A percentile compares a stretch with the other conserved stretches of the same genome.
phyloP scores from a whole-genome alignment of 2,888 invertebrate species.

The Eilema caniola region DNA sequence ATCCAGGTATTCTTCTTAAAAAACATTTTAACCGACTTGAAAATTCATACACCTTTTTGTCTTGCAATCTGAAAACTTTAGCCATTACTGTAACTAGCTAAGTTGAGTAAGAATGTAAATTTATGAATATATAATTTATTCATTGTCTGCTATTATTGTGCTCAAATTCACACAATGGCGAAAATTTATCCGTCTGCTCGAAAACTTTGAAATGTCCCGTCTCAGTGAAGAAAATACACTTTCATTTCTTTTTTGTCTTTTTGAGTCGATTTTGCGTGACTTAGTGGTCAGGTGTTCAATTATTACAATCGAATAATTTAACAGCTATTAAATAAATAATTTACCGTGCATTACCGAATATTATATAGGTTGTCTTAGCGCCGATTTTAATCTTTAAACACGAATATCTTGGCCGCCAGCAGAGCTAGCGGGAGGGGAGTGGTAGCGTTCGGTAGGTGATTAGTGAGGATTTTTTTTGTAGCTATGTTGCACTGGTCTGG shows the following conservation, averaged over 20 bases:
- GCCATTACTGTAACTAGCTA: conserved; percentile 59
- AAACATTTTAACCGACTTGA: neutral
- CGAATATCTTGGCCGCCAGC: too few species aligned
- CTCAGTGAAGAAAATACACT: conserved; percentile 56
- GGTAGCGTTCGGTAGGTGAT: too few species aligned
- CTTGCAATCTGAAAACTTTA: conserved; percentile 38
- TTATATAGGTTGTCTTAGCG: too few species aligned
- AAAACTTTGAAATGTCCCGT: conserved; percentile 59
- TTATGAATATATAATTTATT: conserved; percentile 72
- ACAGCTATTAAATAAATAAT: conserved; percentile 10
- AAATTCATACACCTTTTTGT: conserved; percentile 13
- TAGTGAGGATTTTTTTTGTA: too few species aligned
- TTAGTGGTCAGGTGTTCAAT: conserved; percentile 29
- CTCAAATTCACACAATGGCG: conserved; percentile 71
- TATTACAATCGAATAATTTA: conserved; percentile 18
- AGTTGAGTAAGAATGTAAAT: conserved; percentile 64
- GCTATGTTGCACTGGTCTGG: too few species aligned
- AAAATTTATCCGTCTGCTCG: conserved; percentile 69
- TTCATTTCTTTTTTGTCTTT: conserved; percentile 42
- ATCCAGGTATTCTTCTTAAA: neutral
- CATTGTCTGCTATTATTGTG: conserved; percentile 68
- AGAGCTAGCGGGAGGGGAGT: too few species aligned
- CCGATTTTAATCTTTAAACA: too few species aligned
- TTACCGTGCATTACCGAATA: too few species aligned
- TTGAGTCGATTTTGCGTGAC: conserved; percentile 32